Percentiles rank a stretch among this genome's conserved stretches.
These are phyloP conservation scores for Plemyria rubiginata DNA, from an alignment of 2,888 invertebrate species.

Conservation along the genomic window DNA sequence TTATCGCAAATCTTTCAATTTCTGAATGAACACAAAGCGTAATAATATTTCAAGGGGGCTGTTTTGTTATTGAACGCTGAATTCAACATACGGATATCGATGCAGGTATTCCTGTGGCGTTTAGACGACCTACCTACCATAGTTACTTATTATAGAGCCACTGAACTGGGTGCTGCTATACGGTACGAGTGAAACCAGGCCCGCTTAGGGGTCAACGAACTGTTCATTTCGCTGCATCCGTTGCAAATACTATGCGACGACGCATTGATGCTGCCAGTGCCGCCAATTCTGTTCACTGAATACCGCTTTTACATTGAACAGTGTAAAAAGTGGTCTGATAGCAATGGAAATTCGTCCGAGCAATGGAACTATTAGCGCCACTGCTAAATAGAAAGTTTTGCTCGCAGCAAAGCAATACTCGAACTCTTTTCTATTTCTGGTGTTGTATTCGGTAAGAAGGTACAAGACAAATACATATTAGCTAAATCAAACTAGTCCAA, in stretches of 20 bases:
- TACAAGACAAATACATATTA: not conserved
- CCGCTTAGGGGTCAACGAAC: conserved; percentile 78
- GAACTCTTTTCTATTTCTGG: conserved; percentile 16
- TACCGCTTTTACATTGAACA: conserved; percentile 70
- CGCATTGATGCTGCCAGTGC: conserved; percentile 67
- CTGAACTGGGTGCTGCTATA: conserved; percentile 77
- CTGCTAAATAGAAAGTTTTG: conserved; percentile 65
- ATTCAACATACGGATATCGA: conserved; percentile 1
- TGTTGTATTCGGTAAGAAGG: conserved; percentile 10
- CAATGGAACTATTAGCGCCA: conserved; percentile 62
- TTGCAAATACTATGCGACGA: conserved; percentile 80
- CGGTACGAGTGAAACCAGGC: conserved; percentile 82
- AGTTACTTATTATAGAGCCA: conserved; percentile 75
- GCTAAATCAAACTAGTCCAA: not conserved
- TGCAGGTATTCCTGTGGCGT: conserved; percentile 27
- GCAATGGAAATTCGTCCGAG: conserved; percentile 70
- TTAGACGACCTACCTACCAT: conserved; percentile 50
- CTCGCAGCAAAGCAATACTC: conserved; percentile 42
- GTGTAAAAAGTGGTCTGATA: conserved; percentile 68
- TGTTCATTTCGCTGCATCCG: conserved; percentile 84
- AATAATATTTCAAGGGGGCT: not conserved
- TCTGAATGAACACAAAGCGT: too few species aligned
- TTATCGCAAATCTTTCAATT: too few species aligned
- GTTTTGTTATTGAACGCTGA: conserved; percentile 1
- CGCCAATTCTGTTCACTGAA: conserved; percentile 75